Base-by-base conservation (phyloP, 2,113 vertebrate genomes). In the Corvus moneduloides region DNA sequence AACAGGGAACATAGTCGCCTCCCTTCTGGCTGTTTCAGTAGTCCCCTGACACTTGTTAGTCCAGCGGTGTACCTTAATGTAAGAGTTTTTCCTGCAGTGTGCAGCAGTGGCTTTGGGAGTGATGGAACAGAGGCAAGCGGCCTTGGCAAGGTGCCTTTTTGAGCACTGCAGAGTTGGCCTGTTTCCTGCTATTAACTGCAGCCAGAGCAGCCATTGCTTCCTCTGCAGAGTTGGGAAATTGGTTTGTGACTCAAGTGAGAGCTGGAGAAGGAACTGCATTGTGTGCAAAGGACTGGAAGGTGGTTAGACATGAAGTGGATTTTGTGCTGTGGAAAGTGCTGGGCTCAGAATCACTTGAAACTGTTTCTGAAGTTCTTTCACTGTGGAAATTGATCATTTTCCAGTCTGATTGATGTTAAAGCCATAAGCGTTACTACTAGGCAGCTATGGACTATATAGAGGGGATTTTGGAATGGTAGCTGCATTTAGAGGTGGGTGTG, bases 141-240 rank as follows among this genome's bases (percentile, higher is more conserved):
- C 54, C 73, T 93, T 95, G 91, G 84, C 89, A 71, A 76, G 69
- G 64, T 94, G 85, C 87, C 87, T 67, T 32, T 32, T 20, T 51
- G 75, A 91, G 72, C 52, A 62, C 63, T 94, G 94, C 91, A 24
- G 91, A 71, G 48, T 39, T 96, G 95, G 82, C 78, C 63, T 44
- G 39, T 67, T 95, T 87, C 84, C 87, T 76, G 30, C 74, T 80
- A 5, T 58, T 74, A 23, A 37, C 44, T 86, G 15, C 59, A 93
- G 76, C 30, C 76, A 35, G 35, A 77, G 75, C 72, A 84, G 44
- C 87, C 72, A 67, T 84, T 59, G 11, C 72, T 77, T 90, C 64
- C 75, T 67, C 64, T 80, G 82, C 82, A 67, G 85, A 58, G 49
- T 12, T 87, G 87, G 48, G 75, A 63, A 59, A 73, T 66, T 15